Evolutionary conservation across 2,888 invertebrate genomes (phyloP), one percentile per base, ranked within the genome.

Genomic region (Aricia artaxerxes): DNA sequence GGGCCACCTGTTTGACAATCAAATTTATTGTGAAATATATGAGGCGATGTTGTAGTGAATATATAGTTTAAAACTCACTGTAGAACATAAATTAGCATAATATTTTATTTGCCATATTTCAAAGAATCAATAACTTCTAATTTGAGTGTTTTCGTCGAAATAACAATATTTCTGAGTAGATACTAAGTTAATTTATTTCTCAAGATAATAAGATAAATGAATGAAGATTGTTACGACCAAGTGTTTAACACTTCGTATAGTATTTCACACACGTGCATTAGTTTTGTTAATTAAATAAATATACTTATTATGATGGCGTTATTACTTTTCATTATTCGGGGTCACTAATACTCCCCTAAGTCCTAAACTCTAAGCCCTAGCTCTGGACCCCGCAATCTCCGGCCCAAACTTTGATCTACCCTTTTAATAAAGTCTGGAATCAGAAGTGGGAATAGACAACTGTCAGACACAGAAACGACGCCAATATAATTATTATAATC

Each of bases 1-100:
- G 97, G 35, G 97, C 98, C 7, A 98, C 97, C 96, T 96, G 38
- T 6, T 9, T 11, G 72, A 78, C 72, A 64, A 69, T 73, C 38
- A 53, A n/a, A 49, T 9, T 80, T 73, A 44, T 73, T 16, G 1
- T 60, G 11, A 16, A 60, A 16, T 60, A 1, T 60, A 13, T 16
- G 1, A 53, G 53, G 60, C 1, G 60, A 0, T 44, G 44, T 38
- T 13, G 53, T 53, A 53, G 53, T 9, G 9, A 53, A 11, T 1
- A 9, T 38, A 3, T 1, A 38, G 35, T 38, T 38, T 38, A 38
- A 38, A 38, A 38, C 38, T 38, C 38, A 38, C 4, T 38, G 3
- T 38, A 4, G 49, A 2, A 49, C 1, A 49, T 49, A 49, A 49
- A 44, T 44, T 44, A 7, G 4, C 44, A 44, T 44, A 44, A 49